Conservation (phyloP, 2,797 vertebrate species). For the Gymnocypris eckloni region DNA sequence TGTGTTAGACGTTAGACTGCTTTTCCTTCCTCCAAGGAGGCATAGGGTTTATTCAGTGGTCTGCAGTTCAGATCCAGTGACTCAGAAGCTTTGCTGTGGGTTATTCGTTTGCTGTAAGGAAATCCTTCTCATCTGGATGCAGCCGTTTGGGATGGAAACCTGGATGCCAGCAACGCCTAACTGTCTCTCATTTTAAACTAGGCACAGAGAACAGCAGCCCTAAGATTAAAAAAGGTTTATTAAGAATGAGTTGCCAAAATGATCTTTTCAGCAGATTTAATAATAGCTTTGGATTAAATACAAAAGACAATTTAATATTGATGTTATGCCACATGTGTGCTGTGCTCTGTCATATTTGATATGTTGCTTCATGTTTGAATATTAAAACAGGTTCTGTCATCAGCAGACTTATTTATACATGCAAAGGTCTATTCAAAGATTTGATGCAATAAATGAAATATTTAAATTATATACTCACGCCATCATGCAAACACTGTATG, state of each 20-base stretch:
- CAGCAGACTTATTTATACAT: neutral
- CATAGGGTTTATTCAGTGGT: conserved; percentile 35
- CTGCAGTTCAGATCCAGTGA: conserved; percentile 27
- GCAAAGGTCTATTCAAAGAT: conserved; percentile 5
- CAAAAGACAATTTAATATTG: neutral
- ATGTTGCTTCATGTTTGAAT: neutral
- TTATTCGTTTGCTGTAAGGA: conserved; percentile 46
- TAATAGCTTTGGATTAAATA: conserved; percentile 13
- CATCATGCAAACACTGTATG: neutral
- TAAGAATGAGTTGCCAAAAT: conserved; percentile 6
- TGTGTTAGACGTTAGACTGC: neutral
- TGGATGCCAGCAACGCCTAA: conserved; percentile 15
- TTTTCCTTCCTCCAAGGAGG: conserved; percentile 1
- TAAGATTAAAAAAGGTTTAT: conserved; percentile 13
- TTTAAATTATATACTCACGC: neutral
- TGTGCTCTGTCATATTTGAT: neutral
- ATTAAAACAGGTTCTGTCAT: neutral
- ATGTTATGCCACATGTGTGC: neutral
- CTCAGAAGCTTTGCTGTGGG: conserved; percentile 51
- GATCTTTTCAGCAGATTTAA: conserved; percentile 10
- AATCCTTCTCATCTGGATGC: conserved; percentile 55
- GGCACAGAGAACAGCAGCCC: neutral
- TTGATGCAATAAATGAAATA: neutral
- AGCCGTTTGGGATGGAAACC: conserved; percentile 32
- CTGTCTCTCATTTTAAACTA: conserved; percentile 15